Evolutionary conservation across 2,888 invertebrate species (phyloP), one percentile per base, ranked within the genome.

Genomic region (Philopedon plagiatum): DNA sequence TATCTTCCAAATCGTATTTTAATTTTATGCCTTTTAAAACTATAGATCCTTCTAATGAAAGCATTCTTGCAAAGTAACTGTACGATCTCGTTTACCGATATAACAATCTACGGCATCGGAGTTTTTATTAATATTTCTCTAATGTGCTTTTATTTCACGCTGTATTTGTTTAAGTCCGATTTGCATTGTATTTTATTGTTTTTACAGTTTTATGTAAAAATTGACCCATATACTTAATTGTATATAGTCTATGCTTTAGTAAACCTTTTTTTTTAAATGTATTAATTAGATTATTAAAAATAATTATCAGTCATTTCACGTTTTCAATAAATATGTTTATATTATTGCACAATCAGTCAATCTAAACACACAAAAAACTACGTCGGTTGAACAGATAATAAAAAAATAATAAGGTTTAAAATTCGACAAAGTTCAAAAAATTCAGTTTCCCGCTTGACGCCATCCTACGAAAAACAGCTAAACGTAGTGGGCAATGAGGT

Each of bases 11-110:
- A 56, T 21, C 32, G 56, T 34, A 56, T 56, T 32, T 56, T 15
- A 13, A n/a, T 13, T 56, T 32, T 56, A n/a, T 32, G 23, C 46
- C n/a, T 46, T 2, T 23, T 11, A 44, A 44, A 44, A 21, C n/a
- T 21, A 46, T 46, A n/a, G n/a, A 5, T 21, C 23, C n/a, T 46
- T 23, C 11, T 23, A 19, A 21, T 46, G 46, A 19, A 46, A 21
- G 46, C 46, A 46, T 23, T 46, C 46, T 46, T 46, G 21, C 46
- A 46, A 23, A 46, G n/a, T 66, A 66, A 66, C 58, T 58, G 66
- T 65, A 65, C 37, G 58, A 34, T 66, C 23, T 34, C 49, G 37
- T 66, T 66, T 68, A 68, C 68, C 60, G 61, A 61, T 62, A 62
- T 61, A 68, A 68, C 61, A 54, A 62, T 61, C 51, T 49, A 18